Conservation (phyloP, 2,797 vertebrate genomes). For the Enteromius radiatus region DNA sequence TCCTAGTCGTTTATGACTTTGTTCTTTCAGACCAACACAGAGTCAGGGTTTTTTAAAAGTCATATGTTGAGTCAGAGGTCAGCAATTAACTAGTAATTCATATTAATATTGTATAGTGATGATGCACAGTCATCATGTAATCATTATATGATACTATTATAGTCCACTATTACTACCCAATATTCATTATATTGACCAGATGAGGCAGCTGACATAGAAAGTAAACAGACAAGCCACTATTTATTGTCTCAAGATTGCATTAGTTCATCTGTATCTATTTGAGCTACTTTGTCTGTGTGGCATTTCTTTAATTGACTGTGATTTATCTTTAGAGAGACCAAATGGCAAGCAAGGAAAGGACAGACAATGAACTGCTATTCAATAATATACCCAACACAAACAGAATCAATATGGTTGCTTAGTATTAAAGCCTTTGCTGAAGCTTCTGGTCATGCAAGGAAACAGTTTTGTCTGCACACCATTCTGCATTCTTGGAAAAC, state of each 20-base stretch:
- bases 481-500: background rate
- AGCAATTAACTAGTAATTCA: background rate
- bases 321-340: slow-evolving; percentile 35
- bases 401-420: slow-evolving; percentile 40
- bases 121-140: background rate
- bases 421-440: background rate
- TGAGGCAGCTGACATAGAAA: background rate
- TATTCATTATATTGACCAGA: slow-evolving; percentile 24
- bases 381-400: slow-evolving; percentile 30
- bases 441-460: background rate
- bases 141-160: background rate
- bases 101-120: background rate
- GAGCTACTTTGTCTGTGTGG: slow-evolving; percentile 28
- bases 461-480: background rate
- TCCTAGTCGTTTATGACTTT: too few relatives aligned
- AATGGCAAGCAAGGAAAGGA: background rate
- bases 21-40: too few relatives aligned
- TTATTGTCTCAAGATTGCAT: slow-evolving; percentile 10
- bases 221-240: slow-evolving; percentile 11
- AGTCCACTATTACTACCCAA: too few relatives aligned
- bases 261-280: slow-evolving; percentile 46
- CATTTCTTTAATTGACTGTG: slow-evolving; percentile 39
- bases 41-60: too few relatives aligned
- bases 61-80: too few relatives aligned
- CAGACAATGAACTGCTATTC: slow-evolving; percentile 15